These are phyloP conservation scores for Spilarctia lutea DNA, from an alignment of 2,888 invertebrate genomes.

Conservation along the genomic window DNA sequence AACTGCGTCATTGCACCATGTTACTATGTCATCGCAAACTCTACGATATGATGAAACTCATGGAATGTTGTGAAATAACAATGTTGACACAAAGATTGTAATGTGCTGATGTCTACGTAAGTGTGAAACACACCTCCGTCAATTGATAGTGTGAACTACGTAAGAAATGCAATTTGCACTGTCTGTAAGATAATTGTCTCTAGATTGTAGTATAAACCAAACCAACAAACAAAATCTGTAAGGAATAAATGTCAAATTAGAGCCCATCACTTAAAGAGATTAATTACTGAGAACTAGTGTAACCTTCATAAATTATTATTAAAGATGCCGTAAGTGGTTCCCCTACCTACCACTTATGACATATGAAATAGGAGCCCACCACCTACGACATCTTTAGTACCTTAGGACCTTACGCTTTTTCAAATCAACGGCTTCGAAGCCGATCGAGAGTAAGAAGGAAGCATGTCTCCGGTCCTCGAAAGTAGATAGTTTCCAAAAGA, in stretches of 20 bases:
- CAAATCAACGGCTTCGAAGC: no score
- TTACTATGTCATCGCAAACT: constrained; percentile 8
- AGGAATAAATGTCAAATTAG: neutral
- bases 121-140: constrained; percentile 24
- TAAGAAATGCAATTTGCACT: constrained; percentile 2
- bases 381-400: no score
- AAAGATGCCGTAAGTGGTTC: neutral
- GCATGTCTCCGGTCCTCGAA: no score
- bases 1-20: constrained; percentile 5
- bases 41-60: constrained; percentile 20
- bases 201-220: constrained; percentile 6
- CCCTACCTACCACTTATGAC: no score
- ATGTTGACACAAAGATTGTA: constrained; percentile 18
- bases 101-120: constrained; percentile 12
- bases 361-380: no score
- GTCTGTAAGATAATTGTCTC: constrained; percentile 9
- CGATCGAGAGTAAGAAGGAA: no score
- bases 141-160: neutral
- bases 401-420: no score
- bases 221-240: neutral
- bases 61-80: constrained; percentile 25
- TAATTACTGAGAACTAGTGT: neutral
- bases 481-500: neutral
- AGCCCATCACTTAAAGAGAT: neutral
- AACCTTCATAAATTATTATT: neutral